Conservation (phyloP, 2,113 vertebrate genomes). For the Propithecus coquereli region DNA sequence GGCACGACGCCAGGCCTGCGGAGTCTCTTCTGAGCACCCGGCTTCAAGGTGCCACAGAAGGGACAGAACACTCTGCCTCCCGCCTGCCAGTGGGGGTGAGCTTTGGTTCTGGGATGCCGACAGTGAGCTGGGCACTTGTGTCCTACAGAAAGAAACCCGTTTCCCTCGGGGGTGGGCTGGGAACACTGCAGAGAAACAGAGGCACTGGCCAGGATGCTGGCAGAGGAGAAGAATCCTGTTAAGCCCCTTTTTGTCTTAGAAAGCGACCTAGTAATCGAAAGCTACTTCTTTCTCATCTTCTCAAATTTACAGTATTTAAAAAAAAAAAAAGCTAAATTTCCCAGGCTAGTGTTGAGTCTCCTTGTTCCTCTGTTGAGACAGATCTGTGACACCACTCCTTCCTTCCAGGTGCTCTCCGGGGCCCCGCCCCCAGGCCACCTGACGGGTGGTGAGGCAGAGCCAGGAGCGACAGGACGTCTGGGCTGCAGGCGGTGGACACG, state of each 20-base stretch:
- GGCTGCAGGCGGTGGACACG: accelerated
- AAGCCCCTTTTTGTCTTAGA: background rate
- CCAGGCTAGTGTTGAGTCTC: background rate
- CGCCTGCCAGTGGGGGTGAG: background rate
- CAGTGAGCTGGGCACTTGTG: background rate
- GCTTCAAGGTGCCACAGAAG: background rate
- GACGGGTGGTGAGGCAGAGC: background rate
- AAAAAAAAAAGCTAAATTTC: background rate
- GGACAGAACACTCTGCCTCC: accelerated
- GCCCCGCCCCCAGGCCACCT: background rate
- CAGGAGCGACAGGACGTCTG: background rate
- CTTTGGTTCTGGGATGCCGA: background rate
- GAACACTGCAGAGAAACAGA: background rate
- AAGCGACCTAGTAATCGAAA: accelerated
- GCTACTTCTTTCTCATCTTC: background rate
- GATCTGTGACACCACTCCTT: background rate
- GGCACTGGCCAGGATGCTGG: background rate
- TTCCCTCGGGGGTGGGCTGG: accelerated
- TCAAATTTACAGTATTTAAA: background rate
- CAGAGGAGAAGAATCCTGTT: accelerated
- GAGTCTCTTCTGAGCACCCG: accelerated
- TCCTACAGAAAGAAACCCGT: background rate
- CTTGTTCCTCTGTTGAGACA: background rate
- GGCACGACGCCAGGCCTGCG: accelerated
- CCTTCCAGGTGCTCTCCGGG: background rate